A percentile compares a stretch with the other conserved stretches of the same genome.
These are phyloP conservation scores for Eurytoma adleriae DNA, from an alignment of 2,888 invertebrate genomes.

Conservation along the genomic window DNA sequence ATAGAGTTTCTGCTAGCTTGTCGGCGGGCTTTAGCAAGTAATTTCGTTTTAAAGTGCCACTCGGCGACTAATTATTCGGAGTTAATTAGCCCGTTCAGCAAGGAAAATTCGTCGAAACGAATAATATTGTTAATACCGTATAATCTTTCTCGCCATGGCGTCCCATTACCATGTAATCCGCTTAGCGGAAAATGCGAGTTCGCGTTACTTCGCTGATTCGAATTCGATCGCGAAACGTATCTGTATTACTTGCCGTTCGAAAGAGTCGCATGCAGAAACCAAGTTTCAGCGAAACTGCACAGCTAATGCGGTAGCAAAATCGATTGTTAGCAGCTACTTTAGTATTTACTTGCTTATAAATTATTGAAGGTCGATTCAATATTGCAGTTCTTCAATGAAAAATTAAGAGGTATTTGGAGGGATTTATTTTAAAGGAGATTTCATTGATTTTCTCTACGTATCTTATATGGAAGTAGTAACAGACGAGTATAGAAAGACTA, in stretches of 20 bases:
- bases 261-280: neutral
- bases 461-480: no score
- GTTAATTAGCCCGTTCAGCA: constrained; percentile 3
- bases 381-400: no score
- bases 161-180: constrained; percentile 35
- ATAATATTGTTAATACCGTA: constrained; percentile 24
- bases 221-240: constrained; percentile 5
- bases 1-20: no score
- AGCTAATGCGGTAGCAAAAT: neutral
- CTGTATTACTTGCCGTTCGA: neutral
- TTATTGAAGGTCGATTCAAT: no score
- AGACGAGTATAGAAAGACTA: no score
- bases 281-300: neutral
- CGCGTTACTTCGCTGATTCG: neutral
- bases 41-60: no score
- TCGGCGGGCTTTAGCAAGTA: no score
- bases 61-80: constrained; percentile 3
- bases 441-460: no score
- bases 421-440: no score
- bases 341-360: no score
- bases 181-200: constrained; percentile 12
- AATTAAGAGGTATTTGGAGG: no score
- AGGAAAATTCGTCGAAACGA: neutral
- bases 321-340: no score
- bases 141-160: constrained; percentile 19